Percentiles rank a stretch among this genome's conserved stretches.
Evolutionary conservation across 2,888 invertebrate species (phyloP).

Genomic region (Synergus japonicus): DNA sequence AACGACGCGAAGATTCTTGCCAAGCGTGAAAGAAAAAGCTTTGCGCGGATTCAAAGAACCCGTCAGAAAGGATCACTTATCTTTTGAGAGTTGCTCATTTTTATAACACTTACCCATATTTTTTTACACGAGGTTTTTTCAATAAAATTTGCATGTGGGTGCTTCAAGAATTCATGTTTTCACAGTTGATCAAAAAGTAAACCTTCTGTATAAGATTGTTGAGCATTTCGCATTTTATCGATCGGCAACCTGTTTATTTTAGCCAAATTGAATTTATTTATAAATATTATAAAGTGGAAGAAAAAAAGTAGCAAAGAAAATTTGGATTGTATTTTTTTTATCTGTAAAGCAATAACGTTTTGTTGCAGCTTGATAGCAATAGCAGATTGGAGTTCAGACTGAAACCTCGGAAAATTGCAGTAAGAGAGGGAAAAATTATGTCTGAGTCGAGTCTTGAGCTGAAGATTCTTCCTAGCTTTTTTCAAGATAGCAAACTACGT

Average conservation of each 20-base stretch:
- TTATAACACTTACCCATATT: background rate
- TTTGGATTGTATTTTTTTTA: background rate
- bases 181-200: too few relatives aligned
- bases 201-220: too few relatives aligned
- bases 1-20: background rate
- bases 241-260: too few relatives aligned
- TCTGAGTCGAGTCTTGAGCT: conserved; percentile 68
- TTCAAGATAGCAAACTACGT: conserved; percentile 66
- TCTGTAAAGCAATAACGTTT: conserved; percentile 21
- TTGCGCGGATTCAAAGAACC: background rate
- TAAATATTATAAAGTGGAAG: background rate
- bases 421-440: conserved; percentile 58
- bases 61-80: background rate
- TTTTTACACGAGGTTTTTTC: background rate
- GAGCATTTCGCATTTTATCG: too few relatives aligned
- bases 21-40: background rate
- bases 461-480: conserved; percentile 67
- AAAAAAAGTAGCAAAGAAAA: background rate
- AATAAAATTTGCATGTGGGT: background rate
- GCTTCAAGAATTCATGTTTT: background rate
- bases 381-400: conserved; percentile 58
- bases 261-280: too few relatives aligned
- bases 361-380: conserved; percentile 66
- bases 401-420: conserved; percentile 51
- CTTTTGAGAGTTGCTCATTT: background rate